Evolutionary conservation across 2,113 vertebrate species (phyloP), one percentile per base, ranked within the genome.

Genomic region (Gobiocypris rarus): DNA sequence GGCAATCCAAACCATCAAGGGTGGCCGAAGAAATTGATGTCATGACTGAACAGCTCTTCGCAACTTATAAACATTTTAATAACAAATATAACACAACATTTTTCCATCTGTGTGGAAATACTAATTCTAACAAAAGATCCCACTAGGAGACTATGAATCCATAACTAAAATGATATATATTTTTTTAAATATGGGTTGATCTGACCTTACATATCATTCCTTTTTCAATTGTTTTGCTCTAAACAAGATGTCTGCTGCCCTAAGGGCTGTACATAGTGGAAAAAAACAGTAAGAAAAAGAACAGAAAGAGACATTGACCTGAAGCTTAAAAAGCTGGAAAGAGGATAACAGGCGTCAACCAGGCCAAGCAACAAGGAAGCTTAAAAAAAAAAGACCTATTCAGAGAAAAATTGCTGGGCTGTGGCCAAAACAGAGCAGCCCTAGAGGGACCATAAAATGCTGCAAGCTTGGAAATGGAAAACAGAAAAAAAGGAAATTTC

Each of bases 201-300:
- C 10, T 45, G 41, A 71, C 38, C 22, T 71, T 71, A 45, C 24
- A 45, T 71, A 71, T 43, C 24, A 24, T 45, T 38, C 34, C 45
- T 67, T 4, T 11, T n/a, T 67, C 45, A 26, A 59, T 59, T 61
- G n/a, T 83, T 52, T 73, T 75, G 31, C 45, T 67, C n/a, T 7
- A 84, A 80, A 28, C 28, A 75, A 83, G 19, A 10, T 28, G 3
- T 5, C 58, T 59, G 41, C 6, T 38, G 73, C 41, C 28, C 22
- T 22, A 61, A 22, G 9, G 31, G 56, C 61, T 70, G 31, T 78
- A 79, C 65, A 28, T 14, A 5, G 31, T 1, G 31, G 26, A 70
- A 82, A 54, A 52, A 74, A 58, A 81, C 43, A 41, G 78, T 89
- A 9, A 71, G 8, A 67, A 67, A 61, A 83, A 90, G 85, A 34